Evolutionary conservation across 2,888 invertebrate genomes (phyloP), one percentile per base, ranked within the genome.

Genomic region (Plebejus melissa): DNA sequence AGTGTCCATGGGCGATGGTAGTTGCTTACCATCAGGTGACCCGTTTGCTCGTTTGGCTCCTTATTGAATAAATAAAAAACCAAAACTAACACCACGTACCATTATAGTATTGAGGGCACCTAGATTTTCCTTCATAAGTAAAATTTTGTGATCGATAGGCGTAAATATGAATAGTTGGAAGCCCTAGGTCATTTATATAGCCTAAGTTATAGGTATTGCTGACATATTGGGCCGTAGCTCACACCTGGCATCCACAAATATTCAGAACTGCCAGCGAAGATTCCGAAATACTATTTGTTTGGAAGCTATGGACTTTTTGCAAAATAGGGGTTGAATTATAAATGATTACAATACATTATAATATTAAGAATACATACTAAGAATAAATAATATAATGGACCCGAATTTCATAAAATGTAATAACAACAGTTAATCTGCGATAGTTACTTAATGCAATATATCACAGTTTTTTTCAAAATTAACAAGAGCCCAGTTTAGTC

Each of bases 161-260:
- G 41, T 28, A 22, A 71, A 71, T 71, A 65, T 65, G 58, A 58
- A 22, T 58, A 7, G 58, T 22, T 9, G 2, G n/a, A 41, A 71
- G 46, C 46, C 71, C 22, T 46, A 7, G n/a, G 70, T n/a, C 46
- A 69, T 69, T 16, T 16, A 16, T 16, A 54, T 16, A 16, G 54
- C 16, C 54, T 16, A 16, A 16, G 54, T 16, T 16, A 16, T 16
- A 54, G 16, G 54, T 54, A 41, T 38, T 41, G n/a, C 36, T 54
- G 69, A 69, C 70, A 70, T 71, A 71, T 71, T 46, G 28, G 50
- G 72, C 13, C 50, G 28, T 71, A 50, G 13, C 50, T 72, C 72
- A 54, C 72, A 72, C 54, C 72, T 46, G 46, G 22, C 41, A 4
- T 7, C 72, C 72, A 50, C 72, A 72, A 6, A 28, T 54, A 54